Evolutionary conservation across 1,140 invertebrate genomes (phyloP).

Genomic region (Orchestia grillus): DNA sequence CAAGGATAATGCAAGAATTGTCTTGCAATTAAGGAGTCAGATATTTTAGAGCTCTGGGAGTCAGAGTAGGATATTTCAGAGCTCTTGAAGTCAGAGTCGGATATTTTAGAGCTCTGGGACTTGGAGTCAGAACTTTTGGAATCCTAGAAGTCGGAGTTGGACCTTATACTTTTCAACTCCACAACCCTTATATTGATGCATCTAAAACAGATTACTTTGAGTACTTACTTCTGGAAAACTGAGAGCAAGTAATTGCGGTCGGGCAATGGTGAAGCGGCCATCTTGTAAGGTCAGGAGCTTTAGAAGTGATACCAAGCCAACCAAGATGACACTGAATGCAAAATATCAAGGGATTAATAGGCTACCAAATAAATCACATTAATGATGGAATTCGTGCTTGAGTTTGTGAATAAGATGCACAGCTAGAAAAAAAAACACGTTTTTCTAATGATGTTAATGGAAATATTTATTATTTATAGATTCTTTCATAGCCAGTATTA

Average conservation of each 20-base stretch:
- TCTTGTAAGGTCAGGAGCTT: background rate
- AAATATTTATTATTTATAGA: background rate
- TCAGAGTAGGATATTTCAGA: too few species aligned
- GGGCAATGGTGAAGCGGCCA: background rate
- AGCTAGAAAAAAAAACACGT: background rate
- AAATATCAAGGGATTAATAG: background rate
- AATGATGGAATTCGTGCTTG: background rate
- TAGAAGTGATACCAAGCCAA: background rate
- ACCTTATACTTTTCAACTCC: background rate
- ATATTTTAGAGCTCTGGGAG: too few species aligned
- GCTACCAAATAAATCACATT: background rate
- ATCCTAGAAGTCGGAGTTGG: too few species aligned
- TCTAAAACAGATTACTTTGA: background rate
- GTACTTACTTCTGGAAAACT: slow-evolving; percentile 33
- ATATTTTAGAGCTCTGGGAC: too few species aligned
- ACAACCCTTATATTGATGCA: background rate
- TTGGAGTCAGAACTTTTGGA: too few species aligned
- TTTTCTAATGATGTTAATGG: background rate
- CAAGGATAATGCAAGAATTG: too few species aligned
- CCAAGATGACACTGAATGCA: background rate
- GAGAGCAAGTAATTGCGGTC: slow-evolving; percentile 38
- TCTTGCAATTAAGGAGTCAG: too few species aligned
- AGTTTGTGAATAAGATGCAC: background rate
- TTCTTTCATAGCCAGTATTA: background rate
- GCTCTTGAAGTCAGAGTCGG: too few species aligned